Conservation (phyloP, 2,888 invertebrate genomes). For the Drosophila seclusa region DNA sequence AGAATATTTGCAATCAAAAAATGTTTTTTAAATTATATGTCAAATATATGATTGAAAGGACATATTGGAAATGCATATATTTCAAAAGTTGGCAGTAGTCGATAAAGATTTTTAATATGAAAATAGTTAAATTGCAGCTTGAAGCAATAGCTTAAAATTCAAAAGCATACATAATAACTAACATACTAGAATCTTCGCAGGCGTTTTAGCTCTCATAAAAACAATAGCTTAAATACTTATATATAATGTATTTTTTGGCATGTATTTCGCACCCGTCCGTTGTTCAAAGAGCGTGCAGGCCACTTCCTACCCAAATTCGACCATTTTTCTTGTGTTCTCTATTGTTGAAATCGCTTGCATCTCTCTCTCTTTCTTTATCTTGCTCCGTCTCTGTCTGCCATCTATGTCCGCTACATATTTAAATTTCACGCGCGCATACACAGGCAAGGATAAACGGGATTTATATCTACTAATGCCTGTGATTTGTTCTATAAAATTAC, state of each 20-base stretch:
- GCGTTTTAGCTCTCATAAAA: slow-evolving; percentile 45
- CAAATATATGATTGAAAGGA: neutral
- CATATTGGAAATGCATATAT: neutral
- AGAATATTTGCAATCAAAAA: neutral
- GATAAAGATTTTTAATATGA: neutral
- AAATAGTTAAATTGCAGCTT: slow-evolving; percentile 13
- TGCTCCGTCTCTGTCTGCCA: slow-evolving; percentile 19
- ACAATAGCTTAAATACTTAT: slow-evolving; percentile 54
- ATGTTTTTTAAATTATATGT: neutral
- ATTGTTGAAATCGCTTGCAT: slow-evolving; percentile 50
- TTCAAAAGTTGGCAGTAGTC: neutral
- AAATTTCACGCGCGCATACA: slow-evolving; percentile 78
- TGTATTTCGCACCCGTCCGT: slow-evolving; percentile 50
- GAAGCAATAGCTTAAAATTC: slow-evolving; percentile 29
- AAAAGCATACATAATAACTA: slow-evolving; percentile 20
- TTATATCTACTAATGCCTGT: slow-evolving; percentile 80
- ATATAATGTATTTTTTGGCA: slow-evolving; percentile 12
- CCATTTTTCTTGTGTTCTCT: slow-evolving; percentile 60
- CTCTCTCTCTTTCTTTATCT: neutral
- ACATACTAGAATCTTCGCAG: slow-evolving; percentile 9
- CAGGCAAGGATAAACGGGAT: slow-evolving; percentile 78
- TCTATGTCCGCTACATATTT: slow-evolving; percentile 61
- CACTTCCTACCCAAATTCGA: slow-evolving; percentile 54
- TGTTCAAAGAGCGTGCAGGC: slow-evolving; percentile 56
- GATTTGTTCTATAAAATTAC: slow-evolving; percentile 81